Percentiles rank a stretch among this genome's conserved stretches.
phyloP scores from a whole-genome alignment of 2,797 vertebrate genomes.

The Danio tinwini region DNA sequence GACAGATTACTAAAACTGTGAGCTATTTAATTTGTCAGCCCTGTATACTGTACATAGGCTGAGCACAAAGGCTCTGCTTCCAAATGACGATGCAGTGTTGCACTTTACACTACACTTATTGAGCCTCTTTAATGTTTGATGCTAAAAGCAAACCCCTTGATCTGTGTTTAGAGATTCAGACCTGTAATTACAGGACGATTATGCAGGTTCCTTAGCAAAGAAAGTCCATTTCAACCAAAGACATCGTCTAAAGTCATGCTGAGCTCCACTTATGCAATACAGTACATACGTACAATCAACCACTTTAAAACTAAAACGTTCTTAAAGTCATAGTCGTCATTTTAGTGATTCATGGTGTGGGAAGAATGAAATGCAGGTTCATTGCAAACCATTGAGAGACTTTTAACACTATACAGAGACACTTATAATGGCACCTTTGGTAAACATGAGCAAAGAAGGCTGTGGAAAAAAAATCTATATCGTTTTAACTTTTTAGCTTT shows the following conservation, averaged over 20 bases:
- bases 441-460: no score
- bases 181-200: slow-evolving; percentile 35
- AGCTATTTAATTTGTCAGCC: background rate
- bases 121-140: slow-evolving; percentile 5
- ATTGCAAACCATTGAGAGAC: background rate
- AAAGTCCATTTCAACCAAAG: slow-evolving; percentile 24
- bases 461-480: no score
- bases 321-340: slow-evolving; percentile 11
- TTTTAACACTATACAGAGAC: background rate
- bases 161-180: slow-evolving; percentile 35
- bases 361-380: slow-evolving; percentile 5
- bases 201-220: background rate
- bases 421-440: no score
- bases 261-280: slow-evolving; percentile 9
- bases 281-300: background rate
- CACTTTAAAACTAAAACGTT: slow-evolving; percentile 9
- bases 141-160: slow-evolving; percentile 27
- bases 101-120: background rate
- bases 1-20: background rate
- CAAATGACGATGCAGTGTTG: background rate
- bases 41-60: background rate
- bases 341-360: background rate
- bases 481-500: no score
- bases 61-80: background rate
- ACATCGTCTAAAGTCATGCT: slow-evolving; percentile 26